Evolutionary conservation across 2,113 vertebrate genomes (phyloP), one percentile per base, ranked within the genome.

Genomic region (Nesoenas mayeri): DNA sequence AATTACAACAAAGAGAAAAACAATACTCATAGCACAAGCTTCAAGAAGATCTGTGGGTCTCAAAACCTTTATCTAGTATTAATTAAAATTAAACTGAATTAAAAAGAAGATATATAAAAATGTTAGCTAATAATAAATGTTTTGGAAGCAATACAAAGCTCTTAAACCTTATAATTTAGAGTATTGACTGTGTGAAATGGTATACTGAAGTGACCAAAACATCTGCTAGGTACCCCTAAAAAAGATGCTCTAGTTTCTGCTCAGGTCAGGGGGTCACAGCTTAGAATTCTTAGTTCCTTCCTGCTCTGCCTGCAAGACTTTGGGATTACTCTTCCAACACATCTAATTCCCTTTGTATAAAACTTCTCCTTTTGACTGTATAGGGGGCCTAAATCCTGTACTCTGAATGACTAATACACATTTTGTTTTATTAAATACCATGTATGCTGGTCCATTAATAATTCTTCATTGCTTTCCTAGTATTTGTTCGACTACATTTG

Each of bases 391-490:
- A 71, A 56, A 48, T 44, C 20, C n/a, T 32, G 16, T 70, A 40
- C 5, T 50, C 32, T 44, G 36, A 24, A 58, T 53, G 4, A 70
- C 7, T 6, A 70, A 65, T 72, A 47, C 44, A 58, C 9, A 14
- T 66, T 66, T 36, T n/a, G 6, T 28, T 61, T 58, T 69, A 34
- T 48, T n/a, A 69, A 83, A 54, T 47, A 44, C 5, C 12, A 47
- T 12, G 24, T n/a, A 53, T 0, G 0, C 19, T 60, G 12, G 3
- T 2, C 4, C 20, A 16, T 38, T 51, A 38, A 17, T 38, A 60
- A 32, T 48, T 34, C 51, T 66, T 79, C 5, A 17, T 15, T 60
- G 13, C 19, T 71, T 53, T 71, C 36, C 58, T 36, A 32, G 11
- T 26, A 21, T 22, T 40, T 25, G 5, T 22, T 80, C 25, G 54